phyloP scores from a whole-genome alignment of 2,888 invertebrate genomes.

The Lysandra bellargus region DNA sequence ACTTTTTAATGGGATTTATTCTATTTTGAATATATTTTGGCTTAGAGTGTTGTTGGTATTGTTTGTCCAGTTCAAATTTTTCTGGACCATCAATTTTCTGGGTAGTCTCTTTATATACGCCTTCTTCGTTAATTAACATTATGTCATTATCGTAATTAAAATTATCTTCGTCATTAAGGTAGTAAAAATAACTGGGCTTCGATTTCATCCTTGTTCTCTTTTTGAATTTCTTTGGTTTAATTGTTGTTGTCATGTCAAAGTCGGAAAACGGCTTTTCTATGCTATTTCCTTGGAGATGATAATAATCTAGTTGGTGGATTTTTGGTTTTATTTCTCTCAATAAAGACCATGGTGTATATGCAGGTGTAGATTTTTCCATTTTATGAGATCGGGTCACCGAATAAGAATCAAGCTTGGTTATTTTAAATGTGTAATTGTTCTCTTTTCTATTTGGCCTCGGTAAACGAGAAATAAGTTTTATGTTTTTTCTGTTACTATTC shows the following conservation, averaged over 20 bases:
- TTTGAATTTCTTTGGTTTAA: not conserved
- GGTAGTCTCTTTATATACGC: constrained; percentile 39
- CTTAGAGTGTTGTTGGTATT: constrained; percentile 42
- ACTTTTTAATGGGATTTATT: constrained; percentile 50
- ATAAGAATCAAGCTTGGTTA: not conserved
- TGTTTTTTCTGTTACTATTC: not conserved
- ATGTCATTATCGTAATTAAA: not conserved
- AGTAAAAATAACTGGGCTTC: constrained; percentile 13
- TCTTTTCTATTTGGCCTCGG: not conserved
- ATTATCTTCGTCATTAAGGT: not conserved
- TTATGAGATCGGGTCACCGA: not conserved
- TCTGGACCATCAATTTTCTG: constrained; percentile 30
- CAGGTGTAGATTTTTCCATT: not conserved
- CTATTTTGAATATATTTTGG: constrained; percentile 51
- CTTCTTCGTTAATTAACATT: constrained; percentile 6
- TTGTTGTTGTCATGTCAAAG: not conserved
- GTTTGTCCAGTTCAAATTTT: constrained; percentile 44
- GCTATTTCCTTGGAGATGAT: not conserved
- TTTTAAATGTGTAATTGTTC: not conserved
- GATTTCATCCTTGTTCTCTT: not conserved
- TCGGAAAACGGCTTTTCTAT: not conserved
- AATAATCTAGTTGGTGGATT: not conserved
- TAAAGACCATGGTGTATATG: not conserved
- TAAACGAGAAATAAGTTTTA: not conserved
- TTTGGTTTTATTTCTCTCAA: not conserved